Conservation (phyloP, 2,113 vertebrate genomes). For the Oreocharis arfaki region DNA sequence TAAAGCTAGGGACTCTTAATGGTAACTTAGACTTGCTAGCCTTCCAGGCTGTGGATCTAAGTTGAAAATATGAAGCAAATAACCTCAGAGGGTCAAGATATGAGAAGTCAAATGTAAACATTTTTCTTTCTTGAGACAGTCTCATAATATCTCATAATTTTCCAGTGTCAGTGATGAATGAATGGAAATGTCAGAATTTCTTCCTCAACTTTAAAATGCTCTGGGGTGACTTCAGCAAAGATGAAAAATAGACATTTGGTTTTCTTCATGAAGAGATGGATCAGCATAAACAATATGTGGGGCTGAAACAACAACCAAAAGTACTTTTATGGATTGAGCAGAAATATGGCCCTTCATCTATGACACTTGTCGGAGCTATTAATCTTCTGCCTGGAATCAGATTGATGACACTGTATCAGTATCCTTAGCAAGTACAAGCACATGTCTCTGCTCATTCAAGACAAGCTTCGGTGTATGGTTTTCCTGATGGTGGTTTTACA, state of each 20-base stretch:
- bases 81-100: slow-evolving; percentile 29
- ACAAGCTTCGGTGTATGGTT: neutral
- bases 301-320: neutral
- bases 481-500: neutral
- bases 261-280: neutral
- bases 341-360: neutral
- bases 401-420: neutral
- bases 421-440: neutral
- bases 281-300: neutral
- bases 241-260: neutral
- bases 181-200: neutral
- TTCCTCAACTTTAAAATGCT: neutral
- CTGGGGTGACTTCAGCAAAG: neutral
- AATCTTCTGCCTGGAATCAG: neutral
- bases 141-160: slow-evolving; percentile 9
- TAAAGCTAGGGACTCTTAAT: neutral
- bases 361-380: neutral
- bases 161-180: neutral
- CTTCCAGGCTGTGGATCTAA: neutral
- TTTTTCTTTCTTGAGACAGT: slow-evolving; percentile 36
- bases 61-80: slow-evolving; percentile 27
- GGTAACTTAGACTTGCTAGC: neutral
- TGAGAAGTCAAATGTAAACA: neutral
- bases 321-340: neutral
- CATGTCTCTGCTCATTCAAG: neutral